phyloP scores from a whole-genome alignment of 1,140 invertebrate genomes.

The Procambarus virginalis region DNA sequence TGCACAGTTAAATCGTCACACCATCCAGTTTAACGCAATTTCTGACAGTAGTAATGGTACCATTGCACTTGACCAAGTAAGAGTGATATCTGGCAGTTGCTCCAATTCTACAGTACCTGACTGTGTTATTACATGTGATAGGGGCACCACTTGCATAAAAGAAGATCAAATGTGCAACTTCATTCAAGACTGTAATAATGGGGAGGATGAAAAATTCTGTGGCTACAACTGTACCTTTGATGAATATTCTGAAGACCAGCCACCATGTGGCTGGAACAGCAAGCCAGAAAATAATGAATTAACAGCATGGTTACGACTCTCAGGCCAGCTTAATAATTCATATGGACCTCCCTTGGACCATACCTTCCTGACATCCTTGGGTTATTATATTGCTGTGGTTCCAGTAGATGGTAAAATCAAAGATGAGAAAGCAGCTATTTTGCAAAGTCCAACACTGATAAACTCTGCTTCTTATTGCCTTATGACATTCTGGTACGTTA shows the following conservation, averaged over 20 bases:
- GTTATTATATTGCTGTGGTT: conserved; percentile 47
- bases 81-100: conserved; percentile 9
- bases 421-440: conserved; percentile 29
- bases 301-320: conserved; percentile 14
- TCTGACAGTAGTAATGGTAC: conserved; percentile 30
- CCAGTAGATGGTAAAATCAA: not conserved
- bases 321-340: conserved; percentile 32
- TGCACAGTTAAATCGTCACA: not conserved
- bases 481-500: conserved; percentile 56
- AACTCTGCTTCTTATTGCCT: conserved; percentile 50
- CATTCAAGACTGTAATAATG: conserved; percentile 41
- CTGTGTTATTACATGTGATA: conserved; percentile 45
- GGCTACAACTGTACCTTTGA: conserved; percentile 65
- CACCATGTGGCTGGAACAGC: conserved; percentile 40
- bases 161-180: conserved; percentile 59
- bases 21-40: conserved; percentile 26
- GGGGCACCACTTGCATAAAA: conserved; percentile 33
- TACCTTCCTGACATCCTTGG: conserved; percentile 26
- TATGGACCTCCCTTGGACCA: conserved; percentile 53
- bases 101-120: conserved; percentile 41
- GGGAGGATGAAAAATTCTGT: conserved; percentile 53
- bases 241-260: not conserved
- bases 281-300: not conserved
- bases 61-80: conserved; percentile 55
- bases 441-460: conserved; percentile 40